Evolutionary conservation across 2,797 vertebrate genomes (phyloP).

Genomic region (Sphenodon punctatus): DNA sequence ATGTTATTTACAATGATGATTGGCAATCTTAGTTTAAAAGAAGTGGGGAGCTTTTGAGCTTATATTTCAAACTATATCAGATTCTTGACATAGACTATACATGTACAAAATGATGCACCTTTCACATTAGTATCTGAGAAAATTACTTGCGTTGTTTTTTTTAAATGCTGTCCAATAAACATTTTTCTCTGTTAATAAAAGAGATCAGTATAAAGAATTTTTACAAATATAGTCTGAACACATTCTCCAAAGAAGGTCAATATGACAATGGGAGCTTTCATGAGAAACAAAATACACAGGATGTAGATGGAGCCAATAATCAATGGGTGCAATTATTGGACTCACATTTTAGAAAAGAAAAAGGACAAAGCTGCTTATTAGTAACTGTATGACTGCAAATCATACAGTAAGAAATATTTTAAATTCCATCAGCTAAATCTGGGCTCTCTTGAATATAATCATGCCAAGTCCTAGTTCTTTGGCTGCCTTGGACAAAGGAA

Average conservation of each 20-base stretch:
- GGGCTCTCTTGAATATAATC: too few relatives aligned
- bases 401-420: not conserved
- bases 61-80: not conserved
- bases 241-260: not conserved
- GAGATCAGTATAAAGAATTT: not conserved
- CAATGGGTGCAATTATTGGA: not conserved
- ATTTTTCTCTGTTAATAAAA: not conserved
- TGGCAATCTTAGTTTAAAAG: not conserved
- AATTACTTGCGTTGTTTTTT: rapidly evolving
- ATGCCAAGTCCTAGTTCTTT: too few relatives aligned
- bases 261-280: not conserved
- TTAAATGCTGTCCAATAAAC: not conserved
- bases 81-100: rapidly evolving
- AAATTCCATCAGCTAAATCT: too few relatives aligned
- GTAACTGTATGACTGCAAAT: not conserved
- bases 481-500: too few relatives aligned
- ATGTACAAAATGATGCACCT: rapidly evolving
- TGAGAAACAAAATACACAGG: not conserved
- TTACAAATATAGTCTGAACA: not conserved
- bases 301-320: constrained; percentile 19
- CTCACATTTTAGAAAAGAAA: not conserved
- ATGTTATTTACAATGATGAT: not conserved
- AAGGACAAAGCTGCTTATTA: not conserved
- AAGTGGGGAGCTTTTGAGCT: not conserved
- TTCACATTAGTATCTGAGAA: not conserved